phyloP scores from a whole-genome alignment of 2,113 vertebrate species.

The Microcebus lehilahytsara region DNA sequence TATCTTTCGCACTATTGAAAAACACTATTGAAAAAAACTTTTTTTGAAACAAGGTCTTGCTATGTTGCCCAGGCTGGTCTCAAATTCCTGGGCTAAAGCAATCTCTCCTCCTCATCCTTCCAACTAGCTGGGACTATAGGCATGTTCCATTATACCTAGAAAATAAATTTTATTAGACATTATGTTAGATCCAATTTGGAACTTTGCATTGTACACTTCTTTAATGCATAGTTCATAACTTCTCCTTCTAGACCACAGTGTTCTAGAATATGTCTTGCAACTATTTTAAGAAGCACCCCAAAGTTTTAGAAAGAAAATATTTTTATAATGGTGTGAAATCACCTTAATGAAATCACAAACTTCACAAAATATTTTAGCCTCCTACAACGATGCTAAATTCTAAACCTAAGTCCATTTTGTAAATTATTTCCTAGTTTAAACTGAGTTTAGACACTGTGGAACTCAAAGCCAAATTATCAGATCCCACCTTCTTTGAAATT shows the following conservation, averaged over 20 bases:
- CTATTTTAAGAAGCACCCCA: neutral
- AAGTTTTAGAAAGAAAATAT: neutral
- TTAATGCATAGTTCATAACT: neutral
- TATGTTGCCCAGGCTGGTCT: too few relatives aligned
- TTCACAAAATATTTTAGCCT: neutral
- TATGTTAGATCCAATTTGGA: neutral
- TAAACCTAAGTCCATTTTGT: neutral
- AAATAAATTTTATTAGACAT: neutral
- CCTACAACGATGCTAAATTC: neutral
- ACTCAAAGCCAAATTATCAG: neutral
- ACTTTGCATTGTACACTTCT: neutral
- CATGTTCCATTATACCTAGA: neutral
- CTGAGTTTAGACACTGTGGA: neutral
- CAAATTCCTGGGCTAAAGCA: too few relatives aligned
- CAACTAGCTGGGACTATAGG: too few relatives aligned
- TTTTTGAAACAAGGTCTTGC: too few relatives aligned
- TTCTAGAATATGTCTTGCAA: neutral
- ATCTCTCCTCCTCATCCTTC: too few relatives aligned
- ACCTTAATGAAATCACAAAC: neutral
- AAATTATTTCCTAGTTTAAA: conserved; percentile 31
- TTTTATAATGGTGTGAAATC: neutral
- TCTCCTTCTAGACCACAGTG: neutral
- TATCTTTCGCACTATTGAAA: neutral
- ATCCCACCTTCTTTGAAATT: conserved; percentile 25
- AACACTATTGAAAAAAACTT: neutral